Evolutionary conservation across 2,113 vertebrate genomes (phyloP).

Genomic region (Malurus cyaneus): DNA sequence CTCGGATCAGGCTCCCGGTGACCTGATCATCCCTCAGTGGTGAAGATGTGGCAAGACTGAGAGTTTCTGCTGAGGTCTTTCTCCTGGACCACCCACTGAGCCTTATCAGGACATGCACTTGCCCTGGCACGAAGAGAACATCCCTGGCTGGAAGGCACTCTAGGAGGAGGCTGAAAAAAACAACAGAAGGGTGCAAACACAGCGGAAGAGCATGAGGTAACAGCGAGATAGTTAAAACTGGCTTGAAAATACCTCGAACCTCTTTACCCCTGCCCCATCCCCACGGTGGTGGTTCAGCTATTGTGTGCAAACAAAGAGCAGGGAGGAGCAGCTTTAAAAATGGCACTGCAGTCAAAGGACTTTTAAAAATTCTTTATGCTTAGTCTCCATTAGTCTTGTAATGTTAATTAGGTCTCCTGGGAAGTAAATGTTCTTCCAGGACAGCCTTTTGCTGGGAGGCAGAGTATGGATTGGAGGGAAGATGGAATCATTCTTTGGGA

Average conservation of each 20-base stretch:
- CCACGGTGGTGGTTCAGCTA: neutral
- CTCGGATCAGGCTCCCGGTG: neutral
- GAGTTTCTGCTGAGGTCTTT: neutral
- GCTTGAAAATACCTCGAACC: neutral
- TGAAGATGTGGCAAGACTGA: neutral
- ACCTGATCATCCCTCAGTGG: neutral
- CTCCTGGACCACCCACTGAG: neutral
- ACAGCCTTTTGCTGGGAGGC: constrained; percentile 36
- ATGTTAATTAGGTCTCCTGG: constrained; percentile 58
- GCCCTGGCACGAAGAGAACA: neutral
- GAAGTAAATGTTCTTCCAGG: constrained; percentile 45
- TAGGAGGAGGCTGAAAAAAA: neutral
- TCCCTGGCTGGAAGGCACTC: neutral
- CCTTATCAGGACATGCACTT: neutral
- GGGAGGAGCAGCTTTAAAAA: neutral
- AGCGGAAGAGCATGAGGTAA: neutral
- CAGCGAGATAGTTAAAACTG: neutral
- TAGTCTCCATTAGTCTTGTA: constrained; percentile 25
- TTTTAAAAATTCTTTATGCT: neutral
- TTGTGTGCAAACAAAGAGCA: constrained; percentile 12
- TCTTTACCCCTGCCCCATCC: neutral
- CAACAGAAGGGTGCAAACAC: neutral
- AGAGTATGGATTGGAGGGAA: neutral
- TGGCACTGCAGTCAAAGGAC: neutral
- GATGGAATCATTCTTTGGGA: neutral